Evolutionary conservation across 2,888 invertebrate genomes (phyloP), one percentile per base, ranked within the genome.

Genomic region (Strigamia maritima): DNA sequence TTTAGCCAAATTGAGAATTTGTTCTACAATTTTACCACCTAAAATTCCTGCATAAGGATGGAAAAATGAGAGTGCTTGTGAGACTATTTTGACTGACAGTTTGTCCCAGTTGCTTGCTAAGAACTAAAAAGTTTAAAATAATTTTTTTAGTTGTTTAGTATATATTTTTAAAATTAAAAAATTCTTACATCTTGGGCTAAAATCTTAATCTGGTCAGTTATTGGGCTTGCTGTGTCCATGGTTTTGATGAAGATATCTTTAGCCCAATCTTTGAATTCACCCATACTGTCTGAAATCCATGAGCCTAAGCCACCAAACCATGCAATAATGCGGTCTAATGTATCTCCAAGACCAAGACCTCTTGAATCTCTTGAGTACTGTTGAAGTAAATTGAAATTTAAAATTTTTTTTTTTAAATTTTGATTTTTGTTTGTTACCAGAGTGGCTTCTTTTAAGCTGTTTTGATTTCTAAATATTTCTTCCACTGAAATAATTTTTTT

Each of bases 61-160:
- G 70, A 70, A 70, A 28, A 70, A 70, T 70, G 24, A 28, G 12
- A 70, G 70, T 19, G 70, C 70, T 28, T 70, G 70, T 70, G 14
- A 19, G 26, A 70, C 70, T 4, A 70, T 19, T 70, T 70, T 28
- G 1, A 26, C 28, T 12, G 70, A 12, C 19, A 70, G 2, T 8
- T 16, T 6, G 28, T 70, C 70, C 70, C 70, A 24, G 14, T 70
- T 70, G 70, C 28, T 22, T 70, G 7, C 4, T 4, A 70, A 4
- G 28, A 70, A 70, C 70, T 70, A 16, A 1, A 70, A 70, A 19
- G n/a, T n/a, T n/a, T 2, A n/a, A 28, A 70, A 70, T 0, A 10
- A 12, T 44, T n/a, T 1, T 35, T 35, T 8, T n/a, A n/a, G n/a
- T 35, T 35, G n/a, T 6, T 8, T 6, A 6, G 35, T 6, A 8